A percentile compares a stretch with the other conserved stretches of the same genome.
These are phyloP conservation scores for Hucho hucho DNA, from an alignment of 2,113 vertebrate species.

Conservation along the genomic window DNA sequence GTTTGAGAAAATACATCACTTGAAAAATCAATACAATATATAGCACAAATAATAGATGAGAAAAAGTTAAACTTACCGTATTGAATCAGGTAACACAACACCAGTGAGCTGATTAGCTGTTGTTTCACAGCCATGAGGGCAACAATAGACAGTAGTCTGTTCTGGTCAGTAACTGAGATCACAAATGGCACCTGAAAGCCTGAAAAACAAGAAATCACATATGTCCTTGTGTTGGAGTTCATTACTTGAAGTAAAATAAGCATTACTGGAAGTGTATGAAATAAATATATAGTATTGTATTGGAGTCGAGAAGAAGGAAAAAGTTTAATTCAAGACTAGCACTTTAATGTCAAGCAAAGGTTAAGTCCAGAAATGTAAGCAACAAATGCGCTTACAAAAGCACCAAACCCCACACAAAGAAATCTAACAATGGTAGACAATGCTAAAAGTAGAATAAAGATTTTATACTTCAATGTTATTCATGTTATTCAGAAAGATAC, in stretches of 20 bases:
- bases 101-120: not conserved
- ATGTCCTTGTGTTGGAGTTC: not conserved
- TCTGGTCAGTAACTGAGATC: not conserved
- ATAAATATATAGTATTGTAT: too few species aligned
- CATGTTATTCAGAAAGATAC: not conserved
- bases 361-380: too few species aligned
- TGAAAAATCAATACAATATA: not conserved
- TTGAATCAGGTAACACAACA: slow-evolving; percentile 19
- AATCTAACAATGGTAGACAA: not conserved
- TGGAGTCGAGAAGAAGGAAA: too few species aligned
- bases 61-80: slow-evolving; percentile 11
- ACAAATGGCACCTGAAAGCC: not conserved
- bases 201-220: not conserved
- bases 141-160: not conserved
- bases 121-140: not conserved
- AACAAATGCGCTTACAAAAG: not conserved
- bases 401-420: not conserved
- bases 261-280: too few species aligned
- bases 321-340: too few species aligned
- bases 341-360: too few species aligned
- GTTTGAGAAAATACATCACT: too few species aligned
- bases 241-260: too few species aligned
- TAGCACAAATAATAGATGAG: not conserved
- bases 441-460: too few species aligned
- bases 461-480: too few species aligned